A percentile compares a stretch with the other conserved stretches of the same genome.
Evolutionary conservation across 2,797 vertebrate genomes (phyloP).

Genomic region (Channallabes apus): DNA sequence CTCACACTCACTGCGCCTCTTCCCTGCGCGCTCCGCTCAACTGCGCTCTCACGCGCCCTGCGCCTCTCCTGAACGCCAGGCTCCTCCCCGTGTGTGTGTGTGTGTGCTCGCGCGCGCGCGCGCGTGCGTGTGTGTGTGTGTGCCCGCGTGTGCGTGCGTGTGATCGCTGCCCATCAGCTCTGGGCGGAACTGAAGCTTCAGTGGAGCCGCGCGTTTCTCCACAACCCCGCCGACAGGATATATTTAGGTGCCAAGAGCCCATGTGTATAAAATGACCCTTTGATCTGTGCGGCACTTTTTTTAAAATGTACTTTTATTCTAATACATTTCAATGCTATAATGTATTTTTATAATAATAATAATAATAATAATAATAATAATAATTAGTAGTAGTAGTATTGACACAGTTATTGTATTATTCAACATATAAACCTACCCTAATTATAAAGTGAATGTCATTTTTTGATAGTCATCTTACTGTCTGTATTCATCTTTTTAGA

Average conservation of each 20-base stretch:
- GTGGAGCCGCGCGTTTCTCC: conserved; percentile 68
- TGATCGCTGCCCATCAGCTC: conserved; percentile 10
- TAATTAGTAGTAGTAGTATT: background rate
- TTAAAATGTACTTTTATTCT: background rate
- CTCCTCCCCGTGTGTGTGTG: conserved; percentile 71
- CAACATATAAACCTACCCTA: background rate
- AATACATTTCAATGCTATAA: background rate
- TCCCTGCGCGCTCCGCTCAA: conserved; percentile 6
- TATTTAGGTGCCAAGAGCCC: conserved; percentile 68
- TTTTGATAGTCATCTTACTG: background rate
- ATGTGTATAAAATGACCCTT: conserved; percentile 54
- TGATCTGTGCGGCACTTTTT: conserved; percentile 44
- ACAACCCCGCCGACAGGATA: conserved; percentile 65
- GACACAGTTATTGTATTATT: background rate
- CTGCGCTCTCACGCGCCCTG: conserved; percentile 6
- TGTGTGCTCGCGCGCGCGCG: background rate
- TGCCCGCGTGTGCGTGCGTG: background rate
- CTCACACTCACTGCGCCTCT: conserved; percentile 19
- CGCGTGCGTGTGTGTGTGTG: background rate
- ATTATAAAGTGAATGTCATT: background rate
- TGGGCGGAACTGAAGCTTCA: conserved; percentile 74
- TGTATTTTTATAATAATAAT: background rate
- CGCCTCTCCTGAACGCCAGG: conserved; percentile 41
- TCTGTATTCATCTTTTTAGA: background rate
- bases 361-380: background rate